phyloP scores from a whole-genome alignment of 2,797 vertebrate species.

The Clarias platycephalus region DNA sequence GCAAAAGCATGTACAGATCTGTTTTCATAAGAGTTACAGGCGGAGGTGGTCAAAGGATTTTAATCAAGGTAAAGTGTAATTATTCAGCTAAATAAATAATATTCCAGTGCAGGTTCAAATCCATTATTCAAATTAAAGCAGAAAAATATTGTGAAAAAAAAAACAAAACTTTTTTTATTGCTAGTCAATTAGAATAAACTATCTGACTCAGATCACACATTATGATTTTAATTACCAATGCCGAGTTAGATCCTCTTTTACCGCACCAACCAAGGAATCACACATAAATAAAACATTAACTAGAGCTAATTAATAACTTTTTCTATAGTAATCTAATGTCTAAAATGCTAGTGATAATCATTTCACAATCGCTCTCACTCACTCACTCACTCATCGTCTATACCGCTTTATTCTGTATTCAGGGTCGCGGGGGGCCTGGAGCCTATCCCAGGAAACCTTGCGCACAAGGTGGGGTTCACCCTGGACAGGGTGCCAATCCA shows the following conservation, averaged over 20 bases:
- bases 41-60: not conserved
- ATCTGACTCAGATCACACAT: not conserved
- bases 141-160: not conserved
- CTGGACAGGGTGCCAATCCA: too few species aligned
- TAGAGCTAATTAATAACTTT: not conserved
- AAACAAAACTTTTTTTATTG: not conserved
- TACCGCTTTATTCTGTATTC: too few species aligned
- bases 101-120: not conserved
- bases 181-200: not conserved
- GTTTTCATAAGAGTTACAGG: not conserved
- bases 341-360: slow-evolving; percentile 8
- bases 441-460: too few species aligned
- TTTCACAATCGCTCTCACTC: not conserved
- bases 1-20: not conserved
- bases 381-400: too few species aligned
- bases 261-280: not conserved
- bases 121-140: not conserved
- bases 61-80: not conserved
- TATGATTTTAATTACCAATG: not conserved
- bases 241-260: not conserved
- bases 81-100: not conserved
- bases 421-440: too few species aligned
- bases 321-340: not conserved
- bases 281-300: not conserved
- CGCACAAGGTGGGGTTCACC: too few species aligned